Percentiles rank a stretch among this genome's conserved stretches.
Evolutionary conservation across 2,888 invertebrate genomes (phyloP).

Genomic region (Xylophagus ater): DNA sequence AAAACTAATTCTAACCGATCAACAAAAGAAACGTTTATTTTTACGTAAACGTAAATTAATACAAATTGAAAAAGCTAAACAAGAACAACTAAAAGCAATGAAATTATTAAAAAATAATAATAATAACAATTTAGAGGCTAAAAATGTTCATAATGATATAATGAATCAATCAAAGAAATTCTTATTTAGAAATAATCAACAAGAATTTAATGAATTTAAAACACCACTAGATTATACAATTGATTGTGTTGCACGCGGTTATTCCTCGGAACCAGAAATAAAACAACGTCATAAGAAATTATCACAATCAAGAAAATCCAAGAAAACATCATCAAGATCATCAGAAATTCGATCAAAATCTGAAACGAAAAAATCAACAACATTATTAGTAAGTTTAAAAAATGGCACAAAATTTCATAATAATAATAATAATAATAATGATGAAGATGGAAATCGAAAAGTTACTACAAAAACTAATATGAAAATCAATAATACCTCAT

Average conservation of each 20-base stretch:
- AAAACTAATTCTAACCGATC: slow-evolving; percentile 31
- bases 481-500: background rate
- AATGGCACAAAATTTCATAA: background rate
- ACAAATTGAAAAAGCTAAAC: slow-evolving; percentile 23
- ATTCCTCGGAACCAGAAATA: slow-evolving; percentile 37
- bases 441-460: background rate
- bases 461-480: too few relatives aligned
- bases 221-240: slow-evolving; percentile 24
- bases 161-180: too few relatives aligned
- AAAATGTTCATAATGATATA: too few relatives aligned
- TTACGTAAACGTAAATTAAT: slow-evolving; percentile 25
- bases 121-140: slow-evolving; percentile 13
- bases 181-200: too few relatives aligned
- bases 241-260: slow-evolving; percentile 33
- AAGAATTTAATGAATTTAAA: slow-evolving; percentile 17
- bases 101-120: background rate
- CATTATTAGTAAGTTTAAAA: background rate
- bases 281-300: too few relatives aligned
- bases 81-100: slow-evolving; percentile 20
- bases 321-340: slow-evolving; percentile 18
- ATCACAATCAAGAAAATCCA: slow-evolving; percentile 15
- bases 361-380: slow-evolving; percentile 40
- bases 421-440: slow-evolving; percentile 23
- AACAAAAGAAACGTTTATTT: slow-evolving; percentile 30
- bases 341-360: slow-evolving; percentile 38